These are phyloP conservation scores for Grantiella picta DNA, from an alignment of 2,113 vertebrate genomes.

Conservation along the genomic window DNA sequence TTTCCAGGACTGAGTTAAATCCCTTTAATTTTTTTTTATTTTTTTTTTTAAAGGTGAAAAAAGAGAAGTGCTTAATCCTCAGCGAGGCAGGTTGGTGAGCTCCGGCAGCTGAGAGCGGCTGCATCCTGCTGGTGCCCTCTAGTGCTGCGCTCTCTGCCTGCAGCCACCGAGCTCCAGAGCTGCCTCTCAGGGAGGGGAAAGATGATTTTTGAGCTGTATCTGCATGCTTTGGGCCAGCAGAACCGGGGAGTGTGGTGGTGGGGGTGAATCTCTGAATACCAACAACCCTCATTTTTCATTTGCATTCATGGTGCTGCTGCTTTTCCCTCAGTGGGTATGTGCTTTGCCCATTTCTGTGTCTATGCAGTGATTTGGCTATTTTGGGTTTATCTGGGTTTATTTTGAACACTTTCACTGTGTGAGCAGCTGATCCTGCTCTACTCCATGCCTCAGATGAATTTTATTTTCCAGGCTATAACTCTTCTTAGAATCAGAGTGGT, in stretches of 20 bases:
- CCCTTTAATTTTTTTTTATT: neutral
- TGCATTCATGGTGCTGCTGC: neutral
- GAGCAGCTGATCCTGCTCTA: neutral
- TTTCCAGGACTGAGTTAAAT: neutral
- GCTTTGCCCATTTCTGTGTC: neutral
- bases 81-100: rapidly evolving
- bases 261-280: no score
- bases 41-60: rapidly evolving
- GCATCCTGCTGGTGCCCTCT: conserved; percentile 47
- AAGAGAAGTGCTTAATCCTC: rapidly evolving
- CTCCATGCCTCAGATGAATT: neutral
- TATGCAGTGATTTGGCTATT: neutral
- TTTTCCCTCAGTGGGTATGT: neutral
- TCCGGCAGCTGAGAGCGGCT: neutral
- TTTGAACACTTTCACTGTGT: neutral
- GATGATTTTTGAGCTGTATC: neutral
- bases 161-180: neutral
- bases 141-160: neutral
- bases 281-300: neutral
- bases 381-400: neutral
- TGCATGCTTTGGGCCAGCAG: neutral
- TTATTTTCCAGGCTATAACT: neutral
- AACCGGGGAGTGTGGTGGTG: neutral
- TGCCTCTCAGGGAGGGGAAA: rapidly evolving
- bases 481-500: neutral